Base-by-base conservation (phyloP, 2,797 vertebrate genomes). In the Malurus leucopterus region DNA sequence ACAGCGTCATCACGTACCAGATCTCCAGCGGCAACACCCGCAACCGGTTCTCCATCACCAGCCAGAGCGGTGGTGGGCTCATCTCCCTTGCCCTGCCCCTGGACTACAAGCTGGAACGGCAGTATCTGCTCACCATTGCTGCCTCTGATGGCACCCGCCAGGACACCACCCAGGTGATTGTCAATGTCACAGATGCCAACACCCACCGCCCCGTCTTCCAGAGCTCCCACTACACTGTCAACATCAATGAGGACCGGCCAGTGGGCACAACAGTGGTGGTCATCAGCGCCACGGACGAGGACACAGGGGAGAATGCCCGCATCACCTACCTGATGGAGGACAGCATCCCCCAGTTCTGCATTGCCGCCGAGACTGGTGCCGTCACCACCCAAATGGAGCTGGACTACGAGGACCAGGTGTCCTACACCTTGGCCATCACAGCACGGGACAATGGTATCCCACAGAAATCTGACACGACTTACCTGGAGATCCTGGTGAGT, bases 301-400 rank as follows among this genome's bases (percentile, higher is more conserved):
- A 99, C 77, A 99, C 98, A 0, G 99, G 99, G 0, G 99, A 99
- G 93, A 99, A 99, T 0, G 98, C 99, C 3, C 98, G 98, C 32
- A 99, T 99, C 92, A 99, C 98, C 34, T 99, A 99, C 89, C 96
- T 99, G 27, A 99, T 99, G 98, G 99, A 99, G 43, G 99, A 99
- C 95, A 99, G 98, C 96, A 98, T 99, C 84, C 99, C 99, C n/a
- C 99, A 99, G 97, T 99, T 99, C 92, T 96, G 96, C 84, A 99
- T 99, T 1, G 97, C 99, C 7, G 26, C 97, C 0, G 98, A 99
- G 92, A 98, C 98, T 0, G 99, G 99, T 2, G 98, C 98, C 0
- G 98, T 99, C 88, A 99, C 98, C 69, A 99, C 99, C 2, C 98
- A 98, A 94, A 99, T 98, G 93, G 98, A 99, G 93, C 96, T 99